These are phyloP conservation scores for Pterocles orientalis DNA, from an alignment of 2,113 vertebrate genomes.

Conservation along the genomic window DNA sequence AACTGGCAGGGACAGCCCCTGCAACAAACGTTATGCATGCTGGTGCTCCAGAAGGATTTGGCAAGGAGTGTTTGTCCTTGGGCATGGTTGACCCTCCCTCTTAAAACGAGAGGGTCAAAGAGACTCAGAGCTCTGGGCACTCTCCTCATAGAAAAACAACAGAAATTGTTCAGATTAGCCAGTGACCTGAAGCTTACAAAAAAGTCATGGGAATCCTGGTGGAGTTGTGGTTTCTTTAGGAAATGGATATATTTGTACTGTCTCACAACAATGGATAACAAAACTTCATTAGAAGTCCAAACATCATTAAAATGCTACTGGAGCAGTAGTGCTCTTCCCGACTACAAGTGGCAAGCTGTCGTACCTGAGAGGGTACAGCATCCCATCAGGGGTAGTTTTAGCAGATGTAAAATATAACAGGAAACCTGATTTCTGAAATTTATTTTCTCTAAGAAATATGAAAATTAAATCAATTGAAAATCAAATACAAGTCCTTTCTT, in stretches of 20 bases:
- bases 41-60: neutral
- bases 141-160: neutral
- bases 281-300: neutral
- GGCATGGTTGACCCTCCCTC: neutral
- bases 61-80: neutral
- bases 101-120: fast-evolving
- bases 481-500: neutral
- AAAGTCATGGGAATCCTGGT: neutral
- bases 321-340: neutral
- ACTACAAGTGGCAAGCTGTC: neutral
- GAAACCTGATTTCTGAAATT: neutral
- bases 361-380: neutral
- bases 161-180: neutral
- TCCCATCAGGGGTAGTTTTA: neutral
- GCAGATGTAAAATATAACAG: neutral
- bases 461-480: neutral
- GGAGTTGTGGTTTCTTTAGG: neutral
- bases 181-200: neutral
- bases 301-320: neutral
- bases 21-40: neutral
- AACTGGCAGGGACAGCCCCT: no score
- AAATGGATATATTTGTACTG: neutral
- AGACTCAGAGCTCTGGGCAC: neutral
- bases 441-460: neutral
- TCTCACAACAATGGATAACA: neutral